phyloP scores from a whole-genome alignment of 2,888 invertebrate genomes.

The Rhingia campestris region DNA sequence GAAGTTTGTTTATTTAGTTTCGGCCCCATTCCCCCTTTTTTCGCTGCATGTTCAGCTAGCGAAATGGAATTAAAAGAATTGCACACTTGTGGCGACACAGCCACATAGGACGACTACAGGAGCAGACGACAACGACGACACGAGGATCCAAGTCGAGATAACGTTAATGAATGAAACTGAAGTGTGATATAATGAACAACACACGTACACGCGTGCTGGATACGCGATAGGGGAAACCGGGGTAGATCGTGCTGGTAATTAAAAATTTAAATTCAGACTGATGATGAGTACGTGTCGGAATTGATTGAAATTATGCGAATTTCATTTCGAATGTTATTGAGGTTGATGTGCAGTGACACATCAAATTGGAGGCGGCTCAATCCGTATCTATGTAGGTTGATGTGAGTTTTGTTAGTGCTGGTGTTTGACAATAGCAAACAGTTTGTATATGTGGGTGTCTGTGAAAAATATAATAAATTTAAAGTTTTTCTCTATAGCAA shows the following conservation, averaged over 20 bases:
- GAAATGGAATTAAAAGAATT: conserved; percentile 28
- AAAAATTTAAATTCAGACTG: conserved; percentile 67
- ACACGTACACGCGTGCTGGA: not conserved
- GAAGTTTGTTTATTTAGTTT: conserved; percentile 63
- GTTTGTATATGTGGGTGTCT: too few relatives aligned
- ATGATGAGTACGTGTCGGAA: conserved; percentile 54
- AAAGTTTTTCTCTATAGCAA: too few relatives aligned
- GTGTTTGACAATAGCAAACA: too few relatives aligned
- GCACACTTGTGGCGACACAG: conserved; percentile 19
- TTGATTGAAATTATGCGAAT: conserved; percentile 60
- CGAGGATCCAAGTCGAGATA: conserved; percentile 19
- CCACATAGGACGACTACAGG: not conserved
- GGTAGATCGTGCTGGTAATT: conserved; percentile 37
- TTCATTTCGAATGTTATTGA: conserved; percentile 25
- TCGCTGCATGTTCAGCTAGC: conserved; percentile 6
- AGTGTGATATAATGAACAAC: conserved; percentile 61
- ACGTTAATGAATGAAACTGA: conserved; percentile 68
- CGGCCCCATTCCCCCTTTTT: not conserved
- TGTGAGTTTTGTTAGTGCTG: not conserved
- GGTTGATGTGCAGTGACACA: conserved; percentile 63
- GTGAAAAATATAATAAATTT: too few relatives aligned
- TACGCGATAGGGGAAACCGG: too few relatives aligned
- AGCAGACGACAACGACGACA: conserved; percentile 2
- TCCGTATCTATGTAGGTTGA: not conserved
- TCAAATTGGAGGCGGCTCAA: conserved; percentile 46